Evolutionary conservation across 92 coral and sea anemone genomes (phyloP), one percentile per base, ranked within the genome.

Genomic region (Phenganax stokvisi): DNA sequence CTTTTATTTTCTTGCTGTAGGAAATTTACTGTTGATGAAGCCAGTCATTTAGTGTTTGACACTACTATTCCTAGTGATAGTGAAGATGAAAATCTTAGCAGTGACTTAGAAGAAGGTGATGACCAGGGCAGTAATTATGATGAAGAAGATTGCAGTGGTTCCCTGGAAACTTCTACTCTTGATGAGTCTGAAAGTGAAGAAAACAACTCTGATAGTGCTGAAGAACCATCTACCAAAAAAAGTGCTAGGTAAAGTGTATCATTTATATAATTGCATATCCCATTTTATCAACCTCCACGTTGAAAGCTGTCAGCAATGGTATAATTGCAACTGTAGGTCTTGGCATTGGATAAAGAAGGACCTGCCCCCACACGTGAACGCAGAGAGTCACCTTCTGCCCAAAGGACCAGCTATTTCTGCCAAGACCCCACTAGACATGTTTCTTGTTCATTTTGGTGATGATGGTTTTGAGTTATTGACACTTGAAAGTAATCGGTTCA

Each of bases 271-370:
- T 37, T 37, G 2, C 47, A 37, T 37, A 37, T 2, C 47, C 47
- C 47, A 37, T 37, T 13, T 61, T 61, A 17, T 61, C 27, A 17
- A 61, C 25, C 67, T 61, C 25, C 16, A 13, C 6, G 27, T 61
- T 61, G 67, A 61, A 61, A 28, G 25, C 15, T 61, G 16, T 61
- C 67, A 5, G 47, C 47, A 37, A 61, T 61, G 16, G 67, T 28
- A 17, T 61, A 15, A 61, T 61, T 61, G 67, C 29, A 17, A 13
- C 7, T 61, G 12, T 28, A 61, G 67, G 53, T 51, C 53, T 55
- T 74, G 58, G 79, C 62, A 74, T 58, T 74, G 79, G 79, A 59
- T 74, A 44, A 74, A 74, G 79, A 53, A 74, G 58, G 79, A 74
- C 79, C 15, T 74, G 12, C 2, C 47, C 47, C 2, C 47, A 37